phyloP scores from a whole-genome alignment of 2,113 vertebrate species.

The Lasiurus borealis region DNA sequence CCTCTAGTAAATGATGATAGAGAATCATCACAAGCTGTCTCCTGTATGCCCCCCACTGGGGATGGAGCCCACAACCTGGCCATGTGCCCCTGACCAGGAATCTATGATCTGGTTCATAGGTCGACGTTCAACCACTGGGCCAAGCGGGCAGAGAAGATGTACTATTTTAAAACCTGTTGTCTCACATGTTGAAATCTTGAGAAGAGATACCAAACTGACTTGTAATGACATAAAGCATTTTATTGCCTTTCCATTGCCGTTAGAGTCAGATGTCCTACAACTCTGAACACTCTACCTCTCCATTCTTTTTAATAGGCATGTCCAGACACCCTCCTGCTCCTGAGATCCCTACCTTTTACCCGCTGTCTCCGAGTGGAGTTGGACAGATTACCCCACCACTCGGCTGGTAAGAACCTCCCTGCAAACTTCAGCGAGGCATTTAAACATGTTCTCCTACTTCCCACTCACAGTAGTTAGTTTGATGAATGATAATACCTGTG shows the following conservation, averaged over 20 bases:
- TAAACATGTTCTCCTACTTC: not conserved
- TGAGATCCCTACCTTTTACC: slow-evolving; percentile 98
- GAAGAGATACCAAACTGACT: not conserved
- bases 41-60: too few relatives aligned
- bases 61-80: too few relatives aligned
- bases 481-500: slow-evolving; percentile 4
- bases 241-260: not conserved
- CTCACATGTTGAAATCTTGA: not conserved
- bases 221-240: not conserved
- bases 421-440: slow-evolving; percentile 61
- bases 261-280: not conserved
- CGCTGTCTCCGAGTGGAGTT: slow-evolving; percentile 96
- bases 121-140: too few relatives aligned
- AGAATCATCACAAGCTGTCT: too few relatives aligned
- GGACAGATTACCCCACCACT: slow-evolving; percentile 98
- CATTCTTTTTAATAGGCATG: slow-evolving; percentile 91
- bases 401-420: slow-evolving; percentile 93
- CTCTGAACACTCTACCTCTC: not conserved
- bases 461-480: not conserved
- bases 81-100: too few relatives aligned
- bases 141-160: not conserved
- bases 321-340: slow-evolving; percentile 95
- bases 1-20: too few relatives aligned
- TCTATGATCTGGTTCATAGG: too few relatives aligned
- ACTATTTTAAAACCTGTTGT: not conserved